Percentiles rank a stretch among this genome's conserved stretches.
phyloP scores from a whole-genome alignment of 2,888 invertebrate genomes.

The Coelogynopora nodosa region DNA sequence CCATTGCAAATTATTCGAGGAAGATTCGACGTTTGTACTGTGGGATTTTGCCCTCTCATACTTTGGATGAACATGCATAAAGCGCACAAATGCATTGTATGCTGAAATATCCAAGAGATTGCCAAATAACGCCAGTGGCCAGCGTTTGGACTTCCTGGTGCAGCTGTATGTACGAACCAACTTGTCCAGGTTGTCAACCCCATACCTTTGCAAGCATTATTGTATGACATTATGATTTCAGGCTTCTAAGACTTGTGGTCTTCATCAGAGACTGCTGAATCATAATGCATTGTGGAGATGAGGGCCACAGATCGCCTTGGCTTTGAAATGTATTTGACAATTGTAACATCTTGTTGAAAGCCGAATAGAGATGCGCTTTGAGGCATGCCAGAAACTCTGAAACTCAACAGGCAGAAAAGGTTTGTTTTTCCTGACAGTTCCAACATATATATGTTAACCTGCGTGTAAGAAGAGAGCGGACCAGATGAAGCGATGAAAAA shows the following conservation, averaged over 20 bases:
- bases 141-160: constrained; percentile 29
- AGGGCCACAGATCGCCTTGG: constrained; percentile 7
- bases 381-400: background rate
- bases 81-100: constrained; percentile 37
- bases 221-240: constrained; percentile 18
- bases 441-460: background rate
- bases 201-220: constrained; percentile 25
- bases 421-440: background rate
- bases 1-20: constrained; percentile 18
- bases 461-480: background rate
- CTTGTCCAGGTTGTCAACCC: constrained; percentile 37
- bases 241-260: constrained; percentile 22
- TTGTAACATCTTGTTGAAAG: background rate
- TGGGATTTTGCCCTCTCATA: background rate
- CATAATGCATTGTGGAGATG: constrained; percentile 7
- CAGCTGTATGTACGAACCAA: constrained; percentile 21
- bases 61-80: background rate
- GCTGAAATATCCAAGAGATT: constrained; percentile 40
- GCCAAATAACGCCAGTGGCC: constrained; percentile 25
- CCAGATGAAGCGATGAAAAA: background rate
- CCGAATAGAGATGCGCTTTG: background rate
- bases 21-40: constrained; percentile 14
- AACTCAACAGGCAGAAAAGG: background rate
- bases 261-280: no score
- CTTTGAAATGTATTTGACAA: constrained; percentile 16